Evolutionary conservation across 2,113 vertebrate species (phyloP).

Genomic region (Microtus montanus): DNA sequence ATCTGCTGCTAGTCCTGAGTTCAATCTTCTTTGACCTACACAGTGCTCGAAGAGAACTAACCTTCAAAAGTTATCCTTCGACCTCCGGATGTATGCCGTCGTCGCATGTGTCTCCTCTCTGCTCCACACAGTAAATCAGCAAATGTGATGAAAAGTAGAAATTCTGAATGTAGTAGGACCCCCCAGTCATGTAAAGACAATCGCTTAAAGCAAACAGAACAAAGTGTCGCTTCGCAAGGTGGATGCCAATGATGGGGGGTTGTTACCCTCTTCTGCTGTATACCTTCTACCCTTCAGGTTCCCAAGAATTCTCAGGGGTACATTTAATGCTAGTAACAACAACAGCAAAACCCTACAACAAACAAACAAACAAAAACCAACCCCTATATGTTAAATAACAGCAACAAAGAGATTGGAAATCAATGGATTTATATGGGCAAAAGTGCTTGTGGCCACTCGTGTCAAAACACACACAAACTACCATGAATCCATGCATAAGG

Average conservation of each 20-base stretch:
- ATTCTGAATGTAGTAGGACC: background rate
- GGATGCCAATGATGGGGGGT: background rate
- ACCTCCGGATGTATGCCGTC: background rate
- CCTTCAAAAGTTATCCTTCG: background rate
- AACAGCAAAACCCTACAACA: background rate
- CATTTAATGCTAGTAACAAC: background rate
- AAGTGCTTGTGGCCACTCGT: background rate
- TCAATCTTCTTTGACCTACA: background rate
- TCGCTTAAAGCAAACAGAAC: background rate
- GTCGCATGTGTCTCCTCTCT: background rate
- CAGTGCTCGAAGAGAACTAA: background rate
- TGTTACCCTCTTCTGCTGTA: background rate
- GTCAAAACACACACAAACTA: background rate
- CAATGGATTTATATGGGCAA: background rate
- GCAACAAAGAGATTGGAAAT: background rate
- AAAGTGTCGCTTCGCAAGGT: background rate
- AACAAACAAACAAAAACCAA: background rate
- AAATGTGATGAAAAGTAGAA: background rate
- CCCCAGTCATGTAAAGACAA: background rate
- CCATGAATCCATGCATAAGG: fast-evolving
- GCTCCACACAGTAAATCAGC: background rate
- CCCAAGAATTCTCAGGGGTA: background rate
- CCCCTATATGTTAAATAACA: background rate
- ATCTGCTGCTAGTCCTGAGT: background rate
- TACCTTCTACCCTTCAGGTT: background rate